Percentiles rank a stretch among this genome's conserved stretches.
phyloP scores from a whole-genome alignment of 2,888 invertebrate genomes.

The Yponomeuta malinellus region DNA sequence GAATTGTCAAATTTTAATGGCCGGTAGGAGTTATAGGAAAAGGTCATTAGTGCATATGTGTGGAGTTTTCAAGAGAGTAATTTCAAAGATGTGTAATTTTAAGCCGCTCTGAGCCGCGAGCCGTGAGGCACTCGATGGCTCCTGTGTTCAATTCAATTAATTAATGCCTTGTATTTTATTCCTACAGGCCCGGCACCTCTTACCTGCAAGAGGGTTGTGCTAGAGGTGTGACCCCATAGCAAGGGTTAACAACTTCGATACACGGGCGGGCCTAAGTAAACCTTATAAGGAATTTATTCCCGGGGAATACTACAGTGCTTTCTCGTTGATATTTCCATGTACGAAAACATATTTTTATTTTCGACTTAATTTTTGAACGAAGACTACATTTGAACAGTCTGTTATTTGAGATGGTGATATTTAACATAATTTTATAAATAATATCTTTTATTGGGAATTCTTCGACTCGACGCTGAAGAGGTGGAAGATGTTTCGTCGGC shows the following conservation, averaged over 20 bases:
- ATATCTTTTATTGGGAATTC: not conserved
- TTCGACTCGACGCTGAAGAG: not conserved
- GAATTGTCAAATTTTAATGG: too few species aligned
- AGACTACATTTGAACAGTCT: conserved; percentile 20
- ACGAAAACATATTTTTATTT: conserved; percentile 38
- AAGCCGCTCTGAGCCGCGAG: conserved; percentile 58
- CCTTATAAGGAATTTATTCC: conserved; percentile 72
- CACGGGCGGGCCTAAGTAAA: conserved; percentile 74
- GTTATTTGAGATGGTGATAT: conserved; percentile 44
- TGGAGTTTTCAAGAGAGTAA: too few species aligned
- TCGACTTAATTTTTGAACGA: conserved; percentile 28
- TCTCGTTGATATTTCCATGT: conserved; percentile 39
- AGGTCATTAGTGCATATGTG: too few species aligned
- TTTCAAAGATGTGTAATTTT: conserved; percentile 19
- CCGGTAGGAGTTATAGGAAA: too few species aligned
- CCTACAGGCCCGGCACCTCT: conserved; percentile 78
- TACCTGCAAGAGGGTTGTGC: conserved; percentile 76
- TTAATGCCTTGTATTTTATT: conserved; percentile 77
- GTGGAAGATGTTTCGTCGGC: not conserved
- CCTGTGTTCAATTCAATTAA: conserved; percentile 60
- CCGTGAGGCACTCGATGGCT: conserved; percentile 71
- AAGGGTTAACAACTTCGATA: conserved; percentile 77
- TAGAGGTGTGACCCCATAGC: conserved; percentile 76
- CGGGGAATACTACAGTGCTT: conserved; percentile 55
- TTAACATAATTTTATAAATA: conserved; percentile 20